Evolutionary conservation across 2,113 vertebrate genomes (phyloP), one percentile per base, ranked within the genome.

Genomic region (Gymnarchus niloticus): DNA sequence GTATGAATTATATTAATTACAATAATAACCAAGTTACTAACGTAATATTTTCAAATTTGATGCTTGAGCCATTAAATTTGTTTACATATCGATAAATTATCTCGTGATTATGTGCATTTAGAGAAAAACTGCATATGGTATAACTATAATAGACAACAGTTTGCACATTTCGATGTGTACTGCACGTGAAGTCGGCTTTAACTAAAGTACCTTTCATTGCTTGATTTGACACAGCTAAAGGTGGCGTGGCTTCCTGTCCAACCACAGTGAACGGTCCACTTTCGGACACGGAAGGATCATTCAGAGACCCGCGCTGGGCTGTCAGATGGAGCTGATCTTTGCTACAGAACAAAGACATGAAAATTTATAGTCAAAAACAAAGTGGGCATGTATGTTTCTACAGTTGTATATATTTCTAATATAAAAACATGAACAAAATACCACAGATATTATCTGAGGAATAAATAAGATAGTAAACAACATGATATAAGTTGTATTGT

Each of bases 131-230:
- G 61, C 28, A 69, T 25, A 69, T 37, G 10, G 17, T 17, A 69
- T 10, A 37, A 69, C 33, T 73, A 73, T 41, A 25, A 65, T 33
- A 73, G 28, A 41, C 41, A 19, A 19, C 51, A 73, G 12, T 41
- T 33, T 37, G 65, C 48, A 21, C 23, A 21, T 61, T 12, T 46
- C 23, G 1, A 23, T 37, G 3, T 5, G 51, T 56, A 37, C 56
- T n/a, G n/a, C n/a, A n/a, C n/a, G n/a, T n/a, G n/a, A n/a, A n/a
- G n/a, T n/a, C n/a, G n/a, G 28, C 44, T 1, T 73, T 33, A 0
- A n/a, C n/a, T n/a, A 73, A 61, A 19, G 51, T 91, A 95, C 94
- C 94, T 94, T 95, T 95, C 93, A 95, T 95, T 17, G 92, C 93
- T 89, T 93, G 94, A 91, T 94, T 95, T 52, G 91, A 85, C 46